Evolutionary conservation across 1,140 invertebrate species (phyloP).

Genomic region (Caenorhabditis latens): DNA sequence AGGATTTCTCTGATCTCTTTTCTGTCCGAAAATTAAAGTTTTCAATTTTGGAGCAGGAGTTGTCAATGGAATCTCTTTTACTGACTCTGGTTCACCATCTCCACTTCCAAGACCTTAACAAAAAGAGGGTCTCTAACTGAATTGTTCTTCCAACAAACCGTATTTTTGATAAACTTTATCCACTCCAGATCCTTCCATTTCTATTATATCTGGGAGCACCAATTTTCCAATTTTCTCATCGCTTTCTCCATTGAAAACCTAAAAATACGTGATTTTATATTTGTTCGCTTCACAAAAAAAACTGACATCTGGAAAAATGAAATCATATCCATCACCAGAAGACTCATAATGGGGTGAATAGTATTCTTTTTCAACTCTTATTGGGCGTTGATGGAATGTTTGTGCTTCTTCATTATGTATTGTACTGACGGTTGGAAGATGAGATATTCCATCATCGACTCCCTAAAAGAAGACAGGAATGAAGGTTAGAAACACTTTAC

Average conservation of each 20-base stretch:
- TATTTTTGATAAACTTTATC: slow-evolving; percentile 59
- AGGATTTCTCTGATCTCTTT: slow-evolving; percentile 22
- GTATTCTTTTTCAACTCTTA: slow-evolving; percentile 47
- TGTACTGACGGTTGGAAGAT: slow-evolving; percentile 61
- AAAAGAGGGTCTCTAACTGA: not conserved
- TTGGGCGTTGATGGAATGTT: slow-evolving; percentile 23
- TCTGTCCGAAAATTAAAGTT: slow-evolving; percentile 38
- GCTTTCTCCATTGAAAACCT: slow-evolving; percentile 55
- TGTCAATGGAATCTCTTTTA: slow-evolving; percentile 44
- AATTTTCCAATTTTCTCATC: slow-evolving; percentile 58
- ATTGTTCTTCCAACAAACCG: not conserved
- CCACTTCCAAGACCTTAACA: slow-evolving; percentile 17
- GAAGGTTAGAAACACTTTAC: not conserved
- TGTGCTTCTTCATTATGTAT: slow-evolving; percentile 42
- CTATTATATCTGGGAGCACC: slow-evolving; percentile 57
- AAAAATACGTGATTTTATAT: not conserved
- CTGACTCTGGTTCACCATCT: slow-evolving; percentile 31
- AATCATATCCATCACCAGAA: slow-evolving; percentile 60
- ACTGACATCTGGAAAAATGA: slow-evolving; percentile 50
- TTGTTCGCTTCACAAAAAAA: not conserved
- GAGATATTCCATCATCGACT: slow-evolving; percentile 63
- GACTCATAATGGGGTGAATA: slow-evolving; percentile 57
- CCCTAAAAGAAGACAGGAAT: not conserved
- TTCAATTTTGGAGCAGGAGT: slow-evolving; percentile 34
- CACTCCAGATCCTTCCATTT: slow-evolving; percentile 61